Evolutionary conservation across 2,888 invertebrate genomes (phyloP).

Genomic region (Sinohyriopsis cumingii): DNA sequence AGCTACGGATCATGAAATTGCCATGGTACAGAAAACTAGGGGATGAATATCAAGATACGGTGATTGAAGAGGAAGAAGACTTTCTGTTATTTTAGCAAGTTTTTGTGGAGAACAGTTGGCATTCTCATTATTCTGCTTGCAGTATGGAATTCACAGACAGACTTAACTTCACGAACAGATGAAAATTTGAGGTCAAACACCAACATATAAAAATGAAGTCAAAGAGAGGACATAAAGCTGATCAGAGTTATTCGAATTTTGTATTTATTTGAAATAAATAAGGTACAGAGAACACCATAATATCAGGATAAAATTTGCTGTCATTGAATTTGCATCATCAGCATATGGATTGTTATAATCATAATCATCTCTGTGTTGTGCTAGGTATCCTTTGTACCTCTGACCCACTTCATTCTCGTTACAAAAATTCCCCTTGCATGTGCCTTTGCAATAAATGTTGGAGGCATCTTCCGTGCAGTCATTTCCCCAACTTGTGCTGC

Average conservation of each 20-base stretch:
- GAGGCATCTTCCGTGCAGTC: slow-evolving; percentile 19
- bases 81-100: slow-evolving; percentile 22
- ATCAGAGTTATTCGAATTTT: no score
- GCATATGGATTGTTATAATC: background rate
- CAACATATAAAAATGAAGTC: no score
- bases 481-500: slow-evolving; percentile 27
- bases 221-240: no score
- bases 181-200: no score
- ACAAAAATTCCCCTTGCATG: slow-evolving; percentile 30
- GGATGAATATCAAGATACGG: slow-evolving; percentile 56
- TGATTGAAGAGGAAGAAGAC: slow-evolving; percentile 49
- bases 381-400: slow-evolving; percentile 13
- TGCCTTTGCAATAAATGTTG: slow-evolving; percentile 21
- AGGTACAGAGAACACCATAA: no score
- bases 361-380: slow-evolving; percentile 7
- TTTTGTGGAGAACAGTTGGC: no score
- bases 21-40: slow-evolving; percentile 70
- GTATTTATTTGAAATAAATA: no score
- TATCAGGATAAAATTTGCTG: no score
- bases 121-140: no score
- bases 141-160: no score
- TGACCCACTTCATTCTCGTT: slow-evolving; percentile 17
- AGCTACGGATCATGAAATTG: slow-evolving; percentile 55
- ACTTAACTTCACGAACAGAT: no score
- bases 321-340: no score